Evolutionary conservation across 2,113 vertebrate species (phyloP).

Genomic region (Xiphorhynchus elegans): DNA sequence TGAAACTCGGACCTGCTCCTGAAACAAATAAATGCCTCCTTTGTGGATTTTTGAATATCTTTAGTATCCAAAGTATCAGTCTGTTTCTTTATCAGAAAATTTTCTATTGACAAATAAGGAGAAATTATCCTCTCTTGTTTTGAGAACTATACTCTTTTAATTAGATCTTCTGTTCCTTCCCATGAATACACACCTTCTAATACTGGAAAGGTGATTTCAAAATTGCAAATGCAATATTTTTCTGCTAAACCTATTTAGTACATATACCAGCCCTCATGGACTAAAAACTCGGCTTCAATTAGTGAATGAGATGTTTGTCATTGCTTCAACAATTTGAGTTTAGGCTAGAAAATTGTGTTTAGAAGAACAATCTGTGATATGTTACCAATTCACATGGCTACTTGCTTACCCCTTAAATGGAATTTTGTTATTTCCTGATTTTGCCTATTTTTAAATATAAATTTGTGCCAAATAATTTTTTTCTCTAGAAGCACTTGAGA

Average conservation of each 20-base stretch:
- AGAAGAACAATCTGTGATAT: background rate
- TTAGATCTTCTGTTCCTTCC: background rate
- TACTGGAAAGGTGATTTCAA: background rate
- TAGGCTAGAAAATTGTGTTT: background rate
- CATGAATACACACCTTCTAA: background rate
- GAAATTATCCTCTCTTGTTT: background rate
- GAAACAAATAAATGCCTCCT: background rate
- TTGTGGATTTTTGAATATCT: background rate
- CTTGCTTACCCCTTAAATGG: background rate
- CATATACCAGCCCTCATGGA: background rate
- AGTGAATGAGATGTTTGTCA: background rate
- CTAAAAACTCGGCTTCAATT: background rate
- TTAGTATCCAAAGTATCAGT: background rate
- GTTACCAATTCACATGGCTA: background rate
- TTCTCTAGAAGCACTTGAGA: background rate
- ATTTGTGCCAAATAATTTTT: background rate
- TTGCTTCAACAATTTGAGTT: background rate
- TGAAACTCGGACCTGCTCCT: background rate
- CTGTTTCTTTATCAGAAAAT: background rate
- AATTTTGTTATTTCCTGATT: background rate
- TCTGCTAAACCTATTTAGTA: background rate
- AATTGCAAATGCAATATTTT: background rate
- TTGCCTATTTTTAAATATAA: background rate
- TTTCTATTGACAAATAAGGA: background rate
- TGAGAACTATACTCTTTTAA: background rate